Conservation (phyloP, 2,113 vertebrate species). For the Malurus alboscapulatus region DNA sequence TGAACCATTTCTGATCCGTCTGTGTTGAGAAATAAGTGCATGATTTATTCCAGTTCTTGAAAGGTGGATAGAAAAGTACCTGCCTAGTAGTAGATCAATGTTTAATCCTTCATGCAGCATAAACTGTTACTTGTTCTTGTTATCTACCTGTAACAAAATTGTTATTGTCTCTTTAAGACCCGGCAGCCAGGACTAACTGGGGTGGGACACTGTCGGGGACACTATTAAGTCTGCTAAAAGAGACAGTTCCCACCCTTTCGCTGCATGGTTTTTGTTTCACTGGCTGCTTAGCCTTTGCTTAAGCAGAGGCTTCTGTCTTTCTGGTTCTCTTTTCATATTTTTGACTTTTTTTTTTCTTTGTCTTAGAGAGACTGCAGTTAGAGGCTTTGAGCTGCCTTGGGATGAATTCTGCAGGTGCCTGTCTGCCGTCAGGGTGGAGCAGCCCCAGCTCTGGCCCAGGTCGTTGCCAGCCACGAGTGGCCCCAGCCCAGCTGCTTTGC, state of each 20-base stretch:
- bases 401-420: background rate
- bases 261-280: background rate
- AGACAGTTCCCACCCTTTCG: background rate
- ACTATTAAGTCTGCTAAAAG: background rate
- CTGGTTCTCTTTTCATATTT: background rate
- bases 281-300: background rate
- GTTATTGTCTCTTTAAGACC: background rate
- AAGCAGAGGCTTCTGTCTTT: background rate
- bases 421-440: fast-evolving
- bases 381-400: background rate
- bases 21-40: background rate
- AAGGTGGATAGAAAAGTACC: background rate
- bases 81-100: background rate
- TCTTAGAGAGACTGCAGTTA: background rate
- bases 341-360: background rate
- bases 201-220: fast-evolving
- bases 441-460: background rate
- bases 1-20: background rate
- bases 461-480: background rate
- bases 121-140: background rate
- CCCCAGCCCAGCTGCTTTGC: background rate
- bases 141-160: background rate
- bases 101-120: background rate
- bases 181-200: background rate
- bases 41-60: background rate